Base-by-base conservation (phyloP, 2,888 invertebrate species). In the Macaria liturata region DNA sequence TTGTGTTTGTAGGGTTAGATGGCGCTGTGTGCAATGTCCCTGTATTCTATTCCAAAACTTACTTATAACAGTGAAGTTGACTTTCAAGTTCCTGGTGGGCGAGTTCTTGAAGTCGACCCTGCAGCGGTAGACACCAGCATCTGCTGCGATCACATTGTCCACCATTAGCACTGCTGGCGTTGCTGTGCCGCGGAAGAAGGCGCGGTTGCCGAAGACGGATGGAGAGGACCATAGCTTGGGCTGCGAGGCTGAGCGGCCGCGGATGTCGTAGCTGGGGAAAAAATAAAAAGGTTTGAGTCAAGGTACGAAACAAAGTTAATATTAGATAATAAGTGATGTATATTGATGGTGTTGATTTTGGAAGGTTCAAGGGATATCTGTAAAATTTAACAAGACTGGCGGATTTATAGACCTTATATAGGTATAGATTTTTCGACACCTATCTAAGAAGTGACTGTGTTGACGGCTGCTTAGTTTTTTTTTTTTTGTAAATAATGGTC, bases 51-150 rank as follows among this genome's bases (percentile, higher is more conserved):
- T 1, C 2, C 20, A 20, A 20, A 44, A 95, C 97, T 96, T 92
- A 98, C 97, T 95, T 88, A 98, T 97, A 75, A 98, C 96, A 76
- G 96, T 97, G 79, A 98, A 94, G 91, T 97, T 97, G 87, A 97
- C 97, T 93, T 96, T 96, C 74, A 96, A 94, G 86, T 97, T 97
- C 71, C 97, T 94, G 32, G 98, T 98, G 3, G 97, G 97, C 20
- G 97, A 96, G 81, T 96, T 96, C 81, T 96, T 96, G 92, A 97
- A 98, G 91, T 98, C 98, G 46, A 97, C 97, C 65, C 98, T 93
- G 86, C 98, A 98, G 67, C 97, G 93, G 88, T 98, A 98, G 49
- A 97, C 93, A 46, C 97, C 97, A 7, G 95, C 96, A 78, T 98
- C 97, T 55, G 93, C 92, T 66, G 95, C 96, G 62, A 94, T 93